Conservation (phyloP, 2,888 invertebrate genomes). For the Drosophila multiciliata region DNA sequence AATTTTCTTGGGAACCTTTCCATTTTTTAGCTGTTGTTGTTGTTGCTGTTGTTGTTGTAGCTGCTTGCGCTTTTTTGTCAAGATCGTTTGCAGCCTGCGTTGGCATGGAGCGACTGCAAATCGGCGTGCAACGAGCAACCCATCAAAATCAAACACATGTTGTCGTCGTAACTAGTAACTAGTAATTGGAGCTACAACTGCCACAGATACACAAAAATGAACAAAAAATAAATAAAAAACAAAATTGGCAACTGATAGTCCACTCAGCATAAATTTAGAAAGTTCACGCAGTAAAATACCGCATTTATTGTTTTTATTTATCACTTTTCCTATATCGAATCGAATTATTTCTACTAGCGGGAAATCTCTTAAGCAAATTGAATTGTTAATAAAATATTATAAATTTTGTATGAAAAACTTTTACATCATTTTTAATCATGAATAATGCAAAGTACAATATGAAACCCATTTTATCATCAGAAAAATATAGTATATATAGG, state of each 20-base stretch:
- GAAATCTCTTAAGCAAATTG: background rate
- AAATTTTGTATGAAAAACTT: background rate
- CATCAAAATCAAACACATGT: conserved; percentile 62
- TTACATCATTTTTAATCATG: background rate
- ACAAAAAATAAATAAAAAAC: background rate
- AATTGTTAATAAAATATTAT: no score
- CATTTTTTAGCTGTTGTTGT: conserved; percentile 41
- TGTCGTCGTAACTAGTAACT: conserved; percentile 36
- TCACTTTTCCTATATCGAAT: background rate
- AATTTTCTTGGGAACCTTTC: conserved; percentile 80
- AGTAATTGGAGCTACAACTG: conserved; percentile 3
- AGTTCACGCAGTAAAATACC: background rate
- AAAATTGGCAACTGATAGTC: conserved; percentile 7
- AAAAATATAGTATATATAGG: background rate
- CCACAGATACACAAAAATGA: background rate
- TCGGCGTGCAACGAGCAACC: conserved; percentile 12
- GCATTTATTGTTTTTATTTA: background rate
- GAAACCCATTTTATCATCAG: background rate
- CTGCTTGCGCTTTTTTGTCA: conserved; percentile 51
- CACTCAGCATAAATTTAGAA: background rate
- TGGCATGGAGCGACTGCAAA: background rate
- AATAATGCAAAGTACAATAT: background rate
- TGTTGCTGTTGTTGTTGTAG: conserved; percentile 21
- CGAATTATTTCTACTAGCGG: background rate
- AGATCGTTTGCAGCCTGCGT: conserved; percentile 46